phyloP scores from a whole-genome alignment of 2,113 vertebrate species.

The Perognathus longimembris region DNA sequence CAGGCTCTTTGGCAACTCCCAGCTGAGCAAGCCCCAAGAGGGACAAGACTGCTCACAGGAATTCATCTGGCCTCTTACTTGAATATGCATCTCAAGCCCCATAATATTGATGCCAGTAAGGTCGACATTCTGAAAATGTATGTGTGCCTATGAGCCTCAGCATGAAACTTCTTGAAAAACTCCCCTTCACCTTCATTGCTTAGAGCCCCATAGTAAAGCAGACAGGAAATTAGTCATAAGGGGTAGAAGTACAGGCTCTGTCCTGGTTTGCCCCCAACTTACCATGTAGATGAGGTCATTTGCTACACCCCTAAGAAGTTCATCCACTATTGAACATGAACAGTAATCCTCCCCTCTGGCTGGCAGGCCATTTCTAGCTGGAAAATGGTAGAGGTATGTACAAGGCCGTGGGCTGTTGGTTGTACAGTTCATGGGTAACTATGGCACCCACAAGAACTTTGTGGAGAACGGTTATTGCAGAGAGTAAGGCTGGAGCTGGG shows the following conservation, averaged over 20 bases:
- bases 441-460: neutral
- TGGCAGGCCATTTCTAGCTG: neutral
- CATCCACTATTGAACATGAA: neutral
- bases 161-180: neutral
- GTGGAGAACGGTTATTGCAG: neutral
- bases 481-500: neutral
- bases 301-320: neutral
- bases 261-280: neutral
- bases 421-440: neutral
- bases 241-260: neutral
- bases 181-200: neutral
- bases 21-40: rapidly evolving
- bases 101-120: neutral
- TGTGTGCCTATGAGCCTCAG: neutral
- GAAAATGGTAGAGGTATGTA: neutral
- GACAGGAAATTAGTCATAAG: neutral
- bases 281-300: neutral
- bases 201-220: neutral
- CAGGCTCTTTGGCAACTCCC: neutral
- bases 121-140: neutral
- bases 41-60: neutral
- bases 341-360: neutral
- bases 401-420: neutral
- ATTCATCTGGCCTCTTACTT: neutral
- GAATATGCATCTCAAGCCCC: neutral